Evolutionary conservation across 2,888 invertebrate genomes (phyloP).

Genomic region (Metallyticus violacea): DNA sequence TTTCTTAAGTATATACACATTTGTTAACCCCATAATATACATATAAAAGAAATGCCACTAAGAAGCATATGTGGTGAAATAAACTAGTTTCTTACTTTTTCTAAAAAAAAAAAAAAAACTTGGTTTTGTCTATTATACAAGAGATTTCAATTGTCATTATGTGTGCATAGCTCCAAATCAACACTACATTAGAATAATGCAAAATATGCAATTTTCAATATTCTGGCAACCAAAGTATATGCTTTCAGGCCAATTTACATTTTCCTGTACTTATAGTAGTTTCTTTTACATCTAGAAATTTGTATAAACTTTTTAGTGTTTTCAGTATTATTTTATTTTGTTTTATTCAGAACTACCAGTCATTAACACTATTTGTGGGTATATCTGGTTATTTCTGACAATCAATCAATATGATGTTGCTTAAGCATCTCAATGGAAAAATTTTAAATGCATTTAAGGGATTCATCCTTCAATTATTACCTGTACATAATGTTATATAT

Average conservation of each 20-base stretch:
- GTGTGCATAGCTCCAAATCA: too few relatives aligned
- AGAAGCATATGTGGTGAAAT: background rate
- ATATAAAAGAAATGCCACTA: background rate
- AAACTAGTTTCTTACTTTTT: background rate
- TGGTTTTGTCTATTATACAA: background rate
- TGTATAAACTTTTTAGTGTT: background rate
- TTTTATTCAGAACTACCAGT: background rate
- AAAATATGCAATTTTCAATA: too few relatives aligned
- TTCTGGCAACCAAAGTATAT: too few relatives aligned
- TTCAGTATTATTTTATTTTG: background rate
- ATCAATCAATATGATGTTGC: background rate
- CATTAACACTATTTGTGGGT: background rate
- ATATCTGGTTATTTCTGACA: background rate
- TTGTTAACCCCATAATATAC: background rate
- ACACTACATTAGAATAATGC: too few relatives aligned
- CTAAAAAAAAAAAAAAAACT: background rate
- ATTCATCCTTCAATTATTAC: background rate
- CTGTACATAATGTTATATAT: background rate
- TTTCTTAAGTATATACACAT: background rate
- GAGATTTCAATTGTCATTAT: too few relatives aligned
- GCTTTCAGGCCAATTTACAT: too few relatives aligned
- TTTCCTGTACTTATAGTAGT: background rate
- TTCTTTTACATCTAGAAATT: background rate
- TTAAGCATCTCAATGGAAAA: background rate
- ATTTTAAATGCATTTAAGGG: background rate